Percentiles rank a stretch among this genome's conserved stretches.
These are phyloP conservation scores for Idaea straminata DNA, from an alignment of 2,888 invertebrate genomes.

Conservation along the genomic window DNA sequence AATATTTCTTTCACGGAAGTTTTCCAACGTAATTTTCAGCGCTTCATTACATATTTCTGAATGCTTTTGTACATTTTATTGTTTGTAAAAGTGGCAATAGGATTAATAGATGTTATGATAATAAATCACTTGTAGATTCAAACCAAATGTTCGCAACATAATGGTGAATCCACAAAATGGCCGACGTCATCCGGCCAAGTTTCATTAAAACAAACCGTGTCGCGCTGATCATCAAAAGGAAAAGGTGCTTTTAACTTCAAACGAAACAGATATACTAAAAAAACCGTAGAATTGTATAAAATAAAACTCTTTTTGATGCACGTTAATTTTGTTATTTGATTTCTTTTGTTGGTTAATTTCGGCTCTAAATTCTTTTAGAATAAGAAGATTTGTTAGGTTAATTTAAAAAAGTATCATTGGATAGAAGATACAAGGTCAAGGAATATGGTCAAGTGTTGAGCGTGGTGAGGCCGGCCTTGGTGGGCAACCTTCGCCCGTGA, in stretches of 20 bases:
- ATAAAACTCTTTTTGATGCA: too few relatives aligned
- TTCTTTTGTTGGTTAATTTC: too few relatives aligned
- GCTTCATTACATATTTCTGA: background rate
- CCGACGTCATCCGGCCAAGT: constrained; percentile 36
- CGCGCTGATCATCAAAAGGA: constrained; percentile 53
- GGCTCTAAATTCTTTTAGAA: too few relatives aligned
- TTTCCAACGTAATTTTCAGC: background rate
- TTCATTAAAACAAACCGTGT: constrained; percentile 54
- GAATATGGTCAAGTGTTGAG: constrained; percentile 3
- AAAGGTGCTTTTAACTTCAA: constrained; percentile 5
- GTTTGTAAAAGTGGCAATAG: background rate
- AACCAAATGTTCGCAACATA: constrained; percentile 8
- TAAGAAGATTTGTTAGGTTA: too few relatives aligned
- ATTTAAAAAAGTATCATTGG: background rate
- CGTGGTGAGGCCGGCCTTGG: constrained; percentile 15
- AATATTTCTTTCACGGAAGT: too few relatives aligned
- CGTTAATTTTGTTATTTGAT: too few relatives aligned
- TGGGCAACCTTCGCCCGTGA: constrained; percentile 31
- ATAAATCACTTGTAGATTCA: background rate
- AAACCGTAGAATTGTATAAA: too few relatives aligned
- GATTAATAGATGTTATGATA: background rate
- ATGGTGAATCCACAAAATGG: constrained; percentile 29
- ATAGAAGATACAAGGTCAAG: constrained; percentile 12
- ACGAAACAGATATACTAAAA: too few relatives aligned
- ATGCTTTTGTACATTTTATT: background rate